Evolutionary conservation across 2,888 invertebrate genomes (phyloP).

Genomic region (Mythimna loreyi): DNA sequence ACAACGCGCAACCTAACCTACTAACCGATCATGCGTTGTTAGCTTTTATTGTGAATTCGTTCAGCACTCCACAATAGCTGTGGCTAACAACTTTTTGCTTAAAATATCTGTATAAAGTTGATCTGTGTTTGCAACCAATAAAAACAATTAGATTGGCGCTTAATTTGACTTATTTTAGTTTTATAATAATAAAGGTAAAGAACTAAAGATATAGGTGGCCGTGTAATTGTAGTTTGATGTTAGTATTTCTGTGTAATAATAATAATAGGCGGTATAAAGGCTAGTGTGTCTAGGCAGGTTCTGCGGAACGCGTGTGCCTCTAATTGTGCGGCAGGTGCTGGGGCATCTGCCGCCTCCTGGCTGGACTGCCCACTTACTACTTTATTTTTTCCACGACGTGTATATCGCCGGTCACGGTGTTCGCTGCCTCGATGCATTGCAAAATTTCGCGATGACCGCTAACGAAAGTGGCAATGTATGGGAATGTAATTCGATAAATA

Average conservation of each 20-base stretch:
- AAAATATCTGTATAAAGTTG: constrained; percentile 23
- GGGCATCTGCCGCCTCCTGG: constrained; percentile 86
- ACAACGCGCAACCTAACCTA: constrained; percentile 61
- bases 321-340: constrained; percentile 87
- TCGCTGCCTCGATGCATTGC: constrained; percentile 69
- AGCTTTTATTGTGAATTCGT: constrained; percentile 54
- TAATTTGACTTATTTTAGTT: not conserved
- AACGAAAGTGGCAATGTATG: constrained; percentile 77
- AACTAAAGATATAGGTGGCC: constrained; percentile 19
- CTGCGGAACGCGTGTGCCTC: constrained; percentile 81
- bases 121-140: constrained; percentile 5
- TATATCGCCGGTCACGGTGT: constrained; percentile 67
- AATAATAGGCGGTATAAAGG: constrained; percentile 44
- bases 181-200: constrained; percentile 14
- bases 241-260: constrained; percentile 55
- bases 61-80: constrained; percentile 40
- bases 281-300: constrained; percentile 64
- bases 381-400: constrained; percentile 77
- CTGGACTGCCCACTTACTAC: constrained; percentile 80
- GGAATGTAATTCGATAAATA: constrained; percentile 67
- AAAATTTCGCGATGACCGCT: constrained; percentile 67
- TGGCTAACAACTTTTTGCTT: constrained; percentile 17
- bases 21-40: constrained; percentile 62
- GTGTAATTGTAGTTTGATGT: constrained; percentile 33
- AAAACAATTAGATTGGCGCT: constrained; percentile 15